Conservation (phyloP, 1,140 invertebrate genomes). For the Drosophila suzukii region DNA sequence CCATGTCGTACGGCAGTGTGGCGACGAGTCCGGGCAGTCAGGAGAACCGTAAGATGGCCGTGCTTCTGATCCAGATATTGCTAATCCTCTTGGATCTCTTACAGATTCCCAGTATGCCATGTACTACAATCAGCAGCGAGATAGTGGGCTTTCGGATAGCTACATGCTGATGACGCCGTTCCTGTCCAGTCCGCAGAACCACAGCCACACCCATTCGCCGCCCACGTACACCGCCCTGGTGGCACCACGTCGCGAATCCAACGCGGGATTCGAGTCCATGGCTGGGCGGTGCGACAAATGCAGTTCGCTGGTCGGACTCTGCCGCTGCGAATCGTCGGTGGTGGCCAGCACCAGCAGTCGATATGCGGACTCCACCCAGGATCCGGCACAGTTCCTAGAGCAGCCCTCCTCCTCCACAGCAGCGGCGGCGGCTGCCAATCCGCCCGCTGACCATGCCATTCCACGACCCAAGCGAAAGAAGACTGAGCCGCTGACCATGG, state of each 20-base stretch:
- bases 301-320: constrained; percentile 31
- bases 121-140: constrained; percentile 43
- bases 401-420: constrained; percentile 60
- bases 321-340: constrained; percentile 29
- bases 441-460: constrained; percentile 29
- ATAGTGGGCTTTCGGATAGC: constrained; percentile 29
- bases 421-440: constrained; percentile 23
- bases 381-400: constrained; percentile 48
- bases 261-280: constrained; percentile 5
- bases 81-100: neutral
- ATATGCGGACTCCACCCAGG: constrained; percentile 54
- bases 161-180: constrained; percentile 58
- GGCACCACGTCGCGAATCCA: constrained; percentile 27
- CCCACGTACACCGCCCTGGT: constrained; percentile 35
- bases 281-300: constrained; percentile 49
- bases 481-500: constrained; percentile 57
- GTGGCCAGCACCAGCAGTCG: constrained; percentile 15
- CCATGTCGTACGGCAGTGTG: constrained; percentile 43
- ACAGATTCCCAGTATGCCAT: constrained; percentile 37
- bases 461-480: constrained; percentile 60
- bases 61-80: neutral
- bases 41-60: constrained; percentile 50
- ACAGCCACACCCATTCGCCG: constrained; percentile 12
- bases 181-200: constrained; percentile 27
- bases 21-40: constrained; percentile 24